Conservation (phyloP, 2,797 vertebrate species). For the Sebastiscus albofasciatus region DNA sequence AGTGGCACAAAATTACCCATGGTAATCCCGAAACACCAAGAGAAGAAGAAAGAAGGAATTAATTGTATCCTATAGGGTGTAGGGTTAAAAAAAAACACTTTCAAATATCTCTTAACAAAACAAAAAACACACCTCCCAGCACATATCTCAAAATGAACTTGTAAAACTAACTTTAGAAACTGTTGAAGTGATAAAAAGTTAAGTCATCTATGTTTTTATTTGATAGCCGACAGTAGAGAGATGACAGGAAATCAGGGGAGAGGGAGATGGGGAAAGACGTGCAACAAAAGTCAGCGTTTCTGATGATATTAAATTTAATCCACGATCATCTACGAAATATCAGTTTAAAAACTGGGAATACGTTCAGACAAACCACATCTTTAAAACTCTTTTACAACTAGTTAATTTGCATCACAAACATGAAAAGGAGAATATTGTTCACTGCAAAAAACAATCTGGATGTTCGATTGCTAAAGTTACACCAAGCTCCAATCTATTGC, state of each 20-base stretch:
- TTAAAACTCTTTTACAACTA: neutral
- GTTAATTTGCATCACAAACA: neutral
- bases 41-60: no score
- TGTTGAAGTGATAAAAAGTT: no score
- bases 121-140: neutral
- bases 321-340: neutral
- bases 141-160: neutral
- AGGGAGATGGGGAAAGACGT: neutral
- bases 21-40: no score
- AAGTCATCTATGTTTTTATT: neutral
- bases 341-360: neutral
- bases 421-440: neutral
- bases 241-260: neutral
- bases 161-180: neutral
- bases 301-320: neutral
- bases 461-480: neutral
- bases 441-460: neutral
- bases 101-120: neutral
- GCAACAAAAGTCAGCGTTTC: neutral
- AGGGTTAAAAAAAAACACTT: neutral
- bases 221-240: neutral
- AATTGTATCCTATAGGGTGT: no score
- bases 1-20: neutral
- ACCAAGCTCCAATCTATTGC: neutral
- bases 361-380: neutral